phyloP scores from a whole-genome alignment of 1,140 invertebrate species.

The Dendrolimus kikuchii region DNA sequence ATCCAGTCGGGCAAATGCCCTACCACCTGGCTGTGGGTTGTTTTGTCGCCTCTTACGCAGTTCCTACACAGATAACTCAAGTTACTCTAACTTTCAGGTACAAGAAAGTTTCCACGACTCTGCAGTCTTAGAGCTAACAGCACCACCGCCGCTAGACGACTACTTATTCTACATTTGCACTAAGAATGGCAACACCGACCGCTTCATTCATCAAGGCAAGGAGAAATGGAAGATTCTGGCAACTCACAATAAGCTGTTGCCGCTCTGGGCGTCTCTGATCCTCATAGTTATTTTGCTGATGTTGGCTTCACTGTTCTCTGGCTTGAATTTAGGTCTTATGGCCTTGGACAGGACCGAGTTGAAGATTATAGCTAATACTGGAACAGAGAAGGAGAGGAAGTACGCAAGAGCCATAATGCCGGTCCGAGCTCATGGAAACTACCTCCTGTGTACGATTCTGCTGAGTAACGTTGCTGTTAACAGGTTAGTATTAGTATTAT shows the following conservation, averaged over 20 bases:
- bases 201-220: constrained; percentile 82
- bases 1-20: too few species aligned
- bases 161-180: constrained; percentile 79
- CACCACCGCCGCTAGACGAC: constrained; percentile 72
- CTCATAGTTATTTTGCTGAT: constrained; percentile 85
- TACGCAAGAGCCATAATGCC: constrained; percentile 92
- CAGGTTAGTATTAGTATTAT: constrained; percentile 43
- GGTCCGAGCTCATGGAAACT: constrained; percentile 94
- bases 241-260: constrained; percentile 80
- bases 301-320: constrained; percentile 95
- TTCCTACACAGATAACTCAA: too few species aligned
- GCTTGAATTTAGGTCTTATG: constrained; percentile 98
- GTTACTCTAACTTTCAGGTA: constrained; percentile 21
- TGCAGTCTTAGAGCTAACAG: constrained; percentile 71
- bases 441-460: constrained; percentile 94
- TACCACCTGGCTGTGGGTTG: too few species aligned
- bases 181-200: constrained; percentile 62
- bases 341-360: constrained; percentile 95
- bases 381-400: constrained; percentile 83
- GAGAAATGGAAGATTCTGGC: constrained; percentile 77
- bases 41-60: too few species aligned
- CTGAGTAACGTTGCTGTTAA: constrained; percentile 99
- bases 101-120: constrained; percentile 54
- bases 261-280: constrained; percentile 83
- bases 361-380: constrained; percentile 92